These are phyloP conservation scores for Eublepharis macularius DNA, from an alignment of 2,113 vertebrate species.

Conservation along the genomic window DNA sequence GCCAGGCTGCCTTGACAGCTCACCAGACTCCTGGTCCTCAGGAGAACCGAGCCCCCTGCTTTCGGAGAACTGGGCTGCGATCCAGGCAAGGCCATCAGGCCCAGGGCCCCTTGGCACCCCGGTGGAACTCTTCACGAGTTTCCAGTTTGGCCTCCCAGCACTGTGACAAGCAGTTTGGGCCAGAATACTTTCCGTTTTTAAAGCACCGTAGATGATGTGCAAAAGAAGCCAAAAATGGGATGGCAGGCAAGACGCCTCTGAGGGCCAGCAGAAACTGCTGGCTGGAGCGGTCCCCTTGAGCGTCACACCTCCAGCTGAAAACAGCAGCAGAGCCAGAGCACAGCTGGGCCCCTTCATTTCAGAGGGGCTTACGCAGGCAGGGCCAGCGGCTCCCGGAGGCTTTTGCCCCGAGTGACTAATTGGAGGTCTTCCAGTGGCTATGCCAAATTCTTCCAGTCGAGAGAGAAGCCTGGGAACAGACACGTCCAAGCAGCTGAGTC, in stretches of 20 bases:
- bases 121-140: no score
- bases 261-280: neutral
- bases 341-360: neutral
- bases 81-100: no score
- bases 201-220: no score
- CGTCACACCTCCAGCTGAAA: no score
- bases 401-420: neutral
- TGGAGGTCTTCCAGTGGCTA: neutral
- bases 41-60: no score
- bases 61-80: no score
- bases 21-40: no score
- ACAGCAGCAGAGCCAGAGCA: neutral
- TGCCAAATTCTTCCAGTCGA: neutral
- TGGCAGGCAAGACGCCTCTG: neutral
- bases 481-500: neutral
- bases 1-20: no score
- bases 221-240: neutral
- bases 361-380: neutral
- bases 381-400: neutral
- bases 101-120: no score
- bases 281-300: neutral
- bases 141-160: no score
- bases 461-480: neutral
- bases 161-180: no score
- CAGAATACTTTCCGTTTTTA: no score